These are phyloP conservation scores for Hartigia nigra DNA, from an alignment of 2,888 invertebrate genomes.

Conservation along the genomic window DNA sequence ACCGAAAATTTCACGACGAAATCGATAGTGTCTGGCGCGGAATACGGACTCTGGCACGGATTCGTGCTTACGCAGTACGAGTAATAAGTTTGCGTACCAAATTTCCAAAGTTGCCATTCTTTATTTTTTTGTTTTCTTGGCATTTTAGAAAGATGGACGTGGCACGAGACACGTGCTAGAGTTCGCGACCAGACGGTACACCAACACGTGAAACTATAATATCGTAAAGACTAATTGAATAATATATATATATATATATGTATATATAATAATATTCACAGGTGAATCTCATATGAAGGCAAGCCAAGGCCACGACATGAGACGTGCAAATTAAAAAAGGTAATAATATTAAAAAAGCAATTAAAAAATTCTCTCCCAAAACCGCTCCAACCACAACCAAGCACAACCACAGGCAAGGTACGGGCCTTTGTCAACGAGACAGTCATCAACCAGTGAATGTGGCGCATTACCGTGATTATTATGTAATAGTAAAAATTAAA, in stretches of 20 bases:
- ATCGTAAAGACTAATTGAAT: slow-evolving; percentile 5
- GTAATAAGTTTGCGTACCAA: neutral
- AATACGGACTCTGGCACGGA: neutral
- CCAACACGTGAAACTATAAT: slow-evolving; percentile 4
- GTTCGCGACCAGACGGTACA: neutral
- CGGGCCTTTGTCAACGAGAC: slow-evolving; percentile 63
- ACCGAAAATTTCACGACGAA: neutral
- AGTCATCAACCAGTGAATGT: slow-evolving; percentile 62
- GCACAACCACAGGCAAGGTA: slow-evolving; percentile 66
- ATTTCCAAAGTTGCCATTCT: neutral
- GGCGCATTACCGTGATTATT: slow-evolving; percentile 64
- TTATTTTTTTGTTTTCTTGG: too few relatives aligned
- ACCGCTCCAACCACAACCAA: slow-evolving; percentile 66
- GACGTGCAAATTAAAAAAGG: slow-evolving; percentile 65
- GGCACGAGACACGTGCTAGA: neutral
- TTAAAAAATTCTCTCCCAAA: slow-evolving; percentile 65
- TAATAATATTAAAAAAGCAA: slow-evolving; percentile 61
- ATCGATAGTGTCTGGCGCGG: neutral
- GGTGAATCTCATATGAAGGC: slow-evolving; percentile 65
- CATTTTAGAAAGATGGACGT: neutral
- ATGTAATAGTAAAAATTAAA: slow-evolving; percentile 54
- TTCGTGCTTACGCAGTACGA: neutral
- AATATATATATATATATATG: slow-evolving; percentile 42
- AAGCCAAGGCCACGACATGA: slow-evolving; percentile 66
- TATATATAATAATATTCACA: slow-evolving; percentile 47